Percentiles rank a stretch among this genome's conserved stretches.
Conservation (phyloP, 2,113 vertebrate genomes). For the Pterocles gutturalis region DNA sequence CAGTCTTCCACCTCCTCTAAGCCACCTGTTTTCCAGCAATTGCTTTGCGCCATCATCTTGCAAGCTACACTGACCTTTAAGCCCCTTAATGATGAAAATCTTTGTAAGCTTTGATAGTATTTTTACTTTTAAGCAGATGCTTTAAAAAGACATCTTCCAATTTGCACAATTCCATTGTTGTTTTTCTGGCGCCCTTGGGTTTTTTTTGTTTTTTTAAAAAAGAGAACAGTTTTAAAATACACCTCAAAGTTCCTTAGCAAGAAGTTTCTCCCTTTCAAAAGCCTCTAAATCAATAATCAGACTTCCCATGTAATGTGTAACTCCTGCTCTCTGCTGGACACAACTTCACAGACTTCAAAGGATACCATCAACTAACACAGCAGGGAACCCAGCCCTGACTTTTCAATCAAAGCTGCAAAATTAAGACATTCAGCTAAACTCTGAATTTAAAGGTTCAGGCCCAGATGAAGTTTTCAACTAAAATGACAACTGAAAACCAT, state of each 20-base stretch:
- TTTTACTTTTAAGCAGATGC: neutral
- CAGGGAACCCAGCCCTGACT: neutral
- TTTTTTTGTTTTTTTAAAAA: neutral
- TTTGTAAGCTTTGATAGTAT: neutral
- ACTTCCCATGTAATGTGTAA: neutral
- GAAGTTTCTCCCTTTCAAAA: neutral
- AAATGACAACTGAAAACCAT: neutral
- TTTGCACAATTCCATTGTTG: neutral
- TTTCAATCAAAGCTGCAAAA: neutral
- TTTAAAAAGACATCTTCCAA: neutral
- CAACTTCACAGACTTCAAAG: neutral
- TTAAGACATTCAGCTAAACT: neutral
- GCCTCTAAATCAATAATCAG: neutral
- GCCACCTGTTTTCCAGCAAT: neutral
- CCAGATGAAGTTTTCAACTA: neutral
- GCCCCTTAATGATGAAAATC: neutral
- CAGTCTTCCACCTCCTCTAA: neutral
- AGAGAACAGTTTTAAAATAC: neutral
- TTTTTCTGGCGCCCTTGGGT: neutral
- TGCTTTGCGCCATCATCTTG: neutral
- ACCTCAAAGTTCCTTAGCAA: neutral
- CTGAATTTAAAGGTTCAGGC: neutral
- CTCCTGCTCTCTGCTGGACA: slow-evolving; percentile 51
- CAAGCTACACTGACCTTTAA: neutral
- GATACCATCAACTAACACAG: neutral